Conservation (phyloP, 2,888 invertebrate genomes). For the Keiferia lycopersicella region DNA sequence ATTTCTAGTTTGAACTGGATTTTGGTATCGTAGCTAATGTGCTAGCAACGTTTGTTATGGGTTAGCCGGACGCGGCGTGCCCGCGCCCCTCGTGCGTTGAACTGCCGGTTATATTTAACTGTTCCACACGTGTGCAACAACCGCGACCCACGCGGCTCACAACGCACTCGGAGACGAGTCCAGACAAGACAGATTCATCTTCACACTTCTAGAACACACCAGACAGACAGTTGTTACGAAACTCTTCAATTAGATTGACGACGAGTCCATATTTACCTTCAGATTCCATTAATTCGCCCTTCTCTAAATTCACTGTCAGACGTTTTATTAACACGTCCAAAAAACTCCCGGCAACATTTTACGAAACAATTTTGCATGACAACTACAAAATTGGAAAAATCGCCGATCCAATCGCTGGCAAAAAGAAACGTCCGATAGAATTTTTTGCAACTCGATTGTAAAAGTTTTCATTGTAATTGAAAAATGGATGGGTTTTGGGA, state of each 20-base stretch:
- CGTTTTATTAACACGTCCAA: not conserved
- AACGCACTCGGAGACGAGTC: slow-evolving; percentile 58
- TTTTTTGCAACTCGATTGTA: slow-evolving; percentile 15
- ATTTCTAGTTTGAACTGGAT: not conserved
- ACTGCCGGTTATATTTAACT: slow-evolving; percentile 78
- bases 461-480: slow-evolving; percentile 24
- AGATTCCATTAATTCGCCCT: not conserved
- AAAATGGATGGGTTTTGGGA: slow-evolving; percentile 22
- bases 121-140: slow-evolving; percentile 69
- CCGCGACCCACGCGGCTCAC: slow-evolving; percentile 51
- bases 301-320: not conserved
- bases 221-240: not conserved
- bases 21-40: slow-evolving; percentile 4
- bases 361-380: slow-evolving; percentile 18
- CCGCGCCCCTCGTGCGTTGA: slow-evolving; percentile 73
- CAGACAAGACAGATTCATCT: slow-evolving; percentile 48
- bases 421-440: slow-evolving; percentile 21
- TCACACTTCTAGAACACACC: slow-evolving; percentile 5
- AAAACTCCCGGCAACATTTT: slow-evolving; percentile 7
- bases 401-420: slow-evolving; percentile 11
- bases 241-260: not conserved
- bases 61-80: slow-evolving; percentile 67
- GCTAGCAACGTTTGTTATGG: slow-evolving; percentile 50
- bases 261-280: not conserved
- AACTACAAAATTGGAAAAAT: slow-evolving; percentile 21